Evolutionary conservation across 2,113 vertebrate species (phyloP).

Genomic region (Enhydra lutris): DNA sequence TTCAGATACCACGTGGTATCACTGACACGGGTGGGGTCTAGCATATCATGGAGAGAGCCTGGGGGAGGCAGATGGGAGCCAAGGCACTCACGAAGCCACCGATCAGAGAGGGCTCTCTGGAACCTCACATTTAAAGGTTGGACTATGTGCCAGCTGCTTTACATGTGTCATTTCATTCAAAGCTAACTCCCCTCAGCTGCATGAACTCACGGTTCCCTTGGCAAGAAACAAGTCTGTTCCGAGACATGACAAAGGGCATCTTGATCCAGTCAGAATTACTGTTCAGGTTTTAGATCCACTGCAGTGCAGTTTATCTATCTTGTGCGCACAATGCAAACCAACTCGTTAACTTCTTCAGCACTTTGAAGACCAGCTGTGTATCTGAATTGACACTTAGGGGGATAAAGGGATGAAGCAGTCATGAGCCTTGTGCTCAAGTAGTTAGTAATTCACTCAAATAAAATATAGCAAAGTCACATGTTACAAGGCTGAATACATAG

Average conservation of each 20-base stretch:
- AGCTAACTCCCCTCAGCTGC: background rate
- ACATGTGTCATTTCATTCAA: background rate
- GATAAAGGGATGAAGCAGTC: background rate
- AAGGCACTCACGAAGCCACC: too few relatives aligned
- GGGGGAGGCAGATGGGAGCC: background rate
- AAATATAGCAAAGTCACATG: background rate
- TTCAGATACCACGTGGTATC: background rate
- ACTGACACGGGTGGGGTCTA: fast-evolving
- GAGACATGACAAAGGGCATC: background rate
- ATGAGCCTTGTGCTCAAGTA: background rate
- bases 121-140: background rate
- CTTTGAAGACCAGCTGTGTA: background rate
- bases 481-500: background rate
- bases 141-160: background rate
- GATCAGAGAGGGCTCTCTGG: background rate
- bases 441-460: background rate
- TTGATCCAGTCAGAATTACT: background rate
- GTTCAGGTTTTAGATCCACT: background rate
- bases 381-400: background rate
- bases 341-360: background rate
- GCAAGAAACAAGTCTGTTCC: background rate
- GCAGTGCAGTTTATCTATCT: background rate
- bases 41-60: background rate
- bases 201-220: background rate
- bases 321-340: background rate